Base-by-base conservation (phyloP, 2,888 invertebrate species). In the Drosophila anomalata region DNA sequence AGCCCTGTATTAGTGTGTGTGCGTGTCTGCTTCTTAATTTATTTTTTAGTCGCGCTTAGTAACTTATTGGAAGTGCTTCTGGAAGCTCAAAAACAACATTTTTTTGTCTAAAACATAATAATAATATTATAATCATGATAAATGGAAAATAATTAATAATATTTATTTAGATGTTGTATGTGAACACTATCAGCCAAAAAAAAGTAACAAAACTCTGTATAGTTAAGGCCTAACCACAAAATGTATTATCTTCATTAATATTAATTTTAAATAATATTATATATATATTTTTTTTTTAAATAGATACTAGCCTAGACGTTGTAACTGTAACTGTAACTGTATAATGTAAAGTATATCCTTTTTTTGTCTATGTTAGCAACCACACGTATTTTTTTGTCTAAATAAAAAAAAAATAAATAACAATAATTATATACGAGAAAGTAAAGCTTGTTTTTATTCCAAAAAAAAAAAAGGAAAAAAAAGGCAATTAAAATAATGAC, bases 161-260 rank as follows among this genome's bases (percentile, higher is more conserved):
- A 84, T 80, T 77, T 85, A 81, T 84, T 81, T 73, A 47, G 84
- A 73, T 81, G 85, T 85, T 85, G 85, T 85, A 73, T 29, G 29
- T 29, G 57, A 75, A 75, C 11, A 78, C 69, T 62, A 84, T 73
- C 82, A 79, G 80, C 85, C 85, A 81, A 81, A 83, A 72, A 58
- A 41, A 8, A 20, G 61, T 57, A 36, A 46, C 17, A 29, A n/a
- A 36, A 59, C 50, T 70, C 51, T 48, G 57, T 51, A 68, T 60
- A 75, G 41, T 66, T 77, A 76, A 79, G 14, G 76, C 62, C 48
- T 72, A 79, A 67, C 80, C 67, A 66, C 74, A 63, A 76, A 51
- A 74, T 76, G 81, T 81, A 79, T 79, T 79, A 81, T 54, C 62
- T 33, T 48, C 44, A 61, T 63, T 14, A 14, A 14, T 14, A 14